Evolutionary conservation across 1,140 invertebrate genomes (phyloP).

Genomic region (Calephelis virginiensis): DNA sequence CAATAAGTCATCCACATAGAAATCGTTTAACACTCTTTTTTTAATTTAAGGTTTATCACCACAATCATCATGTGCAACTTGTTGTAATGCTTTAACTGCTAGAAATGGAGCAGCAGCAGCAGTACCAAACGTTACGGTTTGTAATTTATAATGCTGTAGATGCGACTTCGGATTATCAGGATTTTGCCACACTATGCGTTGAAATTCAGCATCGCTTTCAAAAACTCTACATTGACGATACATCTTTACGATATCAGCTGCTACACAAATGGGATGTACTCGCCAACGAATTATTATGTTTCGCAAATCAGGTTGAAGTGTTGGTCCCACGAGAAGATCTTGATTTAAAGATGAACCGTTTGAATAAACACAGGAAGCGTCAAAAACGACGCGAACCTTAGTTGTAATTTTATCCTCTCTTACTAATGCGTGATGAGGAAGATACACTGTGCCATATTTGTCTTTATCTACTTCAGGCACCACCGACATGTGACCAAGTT

Average conservation of each 20-base stretch:
- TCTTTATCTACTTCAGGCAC: slow-evolving; percentile 7
- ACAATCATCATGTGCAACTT: slow-evolving; percentile 24
- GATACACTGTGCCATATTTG: slow-evolving; percentile 12
- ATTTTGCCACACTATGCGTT: slow-evolving; percentile 25
- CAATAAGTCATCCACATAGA: slow-evolving; percentile 30
- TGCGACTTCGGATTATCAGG: slow-evolving; percentile 8
- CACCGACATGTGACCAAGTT: slow-evolving; percentile 19
- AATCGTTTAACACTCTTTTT: slow-evolving; percentile 15
- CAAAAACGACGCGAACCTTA: slow-evolving; percentile 25
- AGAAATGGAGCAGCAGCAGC: slow-evolving; percentile 33
- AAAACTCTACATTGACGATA: slow-evolving; percentile 21
- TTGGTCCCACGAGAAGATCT: slow-evolving; percentile 27
- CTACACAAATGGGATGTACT: slow-evolving; percentile 21
- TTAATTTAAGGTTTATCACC: slow-evolving; percentile 19
- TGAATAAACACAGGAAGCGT: neutral
- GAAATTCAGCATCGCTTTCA: slow-evolving; percentile 23
- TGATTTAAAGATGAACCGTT: slow-evolving; percentile 24
- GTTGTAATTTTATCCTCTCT: slow-evolving; percentile 28
- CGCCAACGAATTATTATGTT: slow-evolving; percentile 31
- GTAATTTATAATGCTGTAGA: slow-evolving; percentile 26
- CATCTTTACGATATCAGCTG: slow-evolving; percentile 30
- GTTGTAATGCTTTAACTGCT: slow-evolving; percentile 27
- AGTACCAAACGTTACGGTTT: slow-evolving; percentile 30
- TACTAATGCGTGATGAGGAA: slow-evolving; percentile 28
- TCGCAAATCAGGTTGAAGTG: slow-evolving; percentile 25